Conservation (phyloP, 2,113 vertebrate genomes). For the Actenoides lindsayi region DNA sequence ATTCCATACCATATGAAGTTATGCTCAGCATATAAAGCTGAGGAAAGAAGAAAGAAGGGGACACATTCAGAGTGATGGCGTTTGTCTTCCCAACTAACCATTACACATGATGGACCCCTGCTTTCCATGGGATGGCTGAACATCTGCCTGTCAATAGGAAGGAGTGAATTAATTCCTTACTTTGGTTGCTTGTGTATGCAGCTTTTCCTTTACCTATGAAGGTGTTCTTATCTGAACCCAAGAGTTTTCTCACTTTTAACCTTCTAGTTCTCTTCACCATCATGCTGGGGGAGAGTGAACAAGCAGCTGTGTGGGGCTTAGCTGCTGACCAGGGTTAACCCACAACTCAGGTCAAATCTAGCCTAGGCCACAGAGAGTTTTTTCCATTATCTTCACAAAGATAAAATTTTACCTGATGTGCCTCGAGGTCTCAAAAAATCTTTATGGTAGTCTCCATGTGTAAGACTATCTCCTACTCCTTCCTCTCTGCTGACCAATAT, state of each 20-base stretch:
- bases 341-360: not conserved
- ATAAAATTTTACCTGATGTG: not conserved
- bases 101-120: rapidly evolving
- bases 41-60: not conserved
- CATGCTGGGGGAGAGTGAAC: not conserved
- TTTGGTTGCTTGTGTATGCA: not conserved
- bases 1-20: too few relatives aligned
- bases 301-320: not conserved
- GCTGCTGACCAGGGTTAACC: not conserved
- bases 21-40: not conserved
- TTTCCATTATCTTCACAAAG: not conserved
- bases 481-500: not conserved
- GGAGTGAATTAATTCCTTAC: not conserved
- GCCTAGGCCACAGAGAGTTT: not conserved
- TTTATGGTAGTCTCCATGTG: not conserved
- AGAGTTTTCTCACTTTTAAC: not conserved
- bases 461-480: not conserved
- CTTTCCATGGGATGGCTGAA: not conserved
- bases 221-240: not conserved
- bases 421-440: not conserved
- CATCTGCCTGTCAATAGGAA: not conserved
- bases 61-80: rapidly evolving
- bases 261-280: not conserved
- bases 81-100: not conserved
- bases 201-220: not conserved